A percentile compares a stretch with the other conserved stretches of the same genome.
These are phyloP conservation scores for Ochotona princeps DNA, from an alignment of 2,113 vertebrate genomes.

Conservation along the genomic window DNA sequence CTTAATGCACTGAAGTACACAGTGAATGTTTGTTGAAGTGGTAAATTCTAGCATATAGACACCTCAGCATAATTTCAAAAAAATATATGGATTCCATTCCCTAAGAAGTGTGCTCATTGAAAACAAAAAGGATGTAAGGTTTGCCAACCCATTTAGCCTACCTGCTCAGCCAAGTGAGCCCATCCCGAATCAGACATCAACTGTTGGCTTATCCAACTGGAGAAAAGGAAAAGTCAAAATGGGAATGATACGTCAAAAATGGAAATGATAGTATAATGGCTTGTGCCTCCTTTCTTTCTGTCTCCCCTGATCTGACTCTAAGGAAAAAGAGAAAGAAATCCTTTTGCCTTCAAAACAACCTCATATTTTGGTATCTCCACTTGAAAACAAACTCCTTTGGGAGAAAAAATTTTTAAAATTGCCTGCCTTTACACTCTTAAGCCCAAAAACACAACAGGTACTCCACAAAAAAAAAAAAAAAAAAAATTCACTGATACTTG, in stretches of 20 bases:
- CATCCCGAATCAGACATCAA: neutral
- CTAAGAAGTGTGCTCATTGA: neutral
- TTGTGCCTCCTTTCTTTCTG: neutral
- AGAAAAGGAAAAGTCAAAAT: conserved; percentile 16
- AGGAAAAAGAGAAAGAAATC: neutral
- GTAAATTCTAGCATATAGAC: neutral
- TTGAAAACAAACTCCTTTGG: neutral
- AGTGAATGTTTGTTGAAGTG: neutral
- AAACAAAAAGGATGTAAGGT: neutral
- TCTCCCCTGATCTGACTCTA: neutral
- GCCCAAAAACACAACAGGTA: neutral
- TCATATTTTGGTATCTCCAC: neutral
- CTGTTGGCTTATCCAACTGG: neutral
- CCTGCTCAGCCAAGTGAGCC: neutral
- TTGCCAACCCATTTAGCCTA: neutral
- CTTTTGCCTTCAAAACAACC: neutral
- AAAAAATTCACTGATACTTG: neutral
- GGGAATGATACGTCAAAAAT: neutral
- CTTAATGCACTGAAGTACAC: neutral
- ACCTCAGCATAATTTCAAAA: neutral
- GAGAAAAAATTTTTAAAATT: neutral
- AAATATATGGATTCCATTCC: neutral
- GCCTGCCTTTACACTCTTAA: neutral
- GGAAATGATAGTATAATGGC: neutral
- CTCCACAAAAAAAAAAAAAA: neutral